These are phyloP conservation scores for Acanthiza pusilla DNA, from an alignment of 2,797 vertebrate species.

Conservation along the genomic window DNA sequence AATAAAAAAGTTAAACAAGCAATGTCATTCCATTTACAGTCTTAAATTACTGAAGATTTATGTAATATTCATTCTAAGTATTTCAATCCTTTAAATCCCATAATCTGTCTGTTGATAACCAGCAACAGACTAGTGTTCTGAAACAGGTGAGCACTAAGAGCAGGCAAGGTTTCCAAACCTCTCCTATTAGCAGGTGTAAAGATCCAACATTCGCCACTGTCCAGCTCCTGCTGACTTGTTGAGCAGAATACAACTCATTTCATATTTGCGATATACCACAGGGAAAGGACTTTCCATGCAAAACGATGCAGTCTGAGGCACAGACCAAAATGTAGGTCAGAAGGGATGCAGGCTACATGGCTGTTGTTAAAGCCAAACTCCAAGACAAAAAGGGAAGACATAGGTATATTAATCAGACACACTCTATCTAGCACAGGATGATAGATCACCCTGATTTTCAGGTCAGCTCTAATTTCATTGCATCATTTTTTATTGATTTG, in stretches of 20 bases:
- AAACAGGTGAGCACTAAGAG: not conserved
- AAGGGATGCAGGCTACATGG: not conserved
- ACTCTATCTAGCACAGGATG: not conserved
- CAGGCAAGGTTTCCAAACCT: not conserved
- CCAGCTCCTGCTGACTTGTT: not conserved
- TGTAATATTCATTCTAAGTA: not conserved
- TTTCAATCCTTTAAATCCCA: not conserved
- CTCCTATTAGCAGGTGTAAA: not conserved
- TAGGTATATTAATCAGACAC: not conserved
- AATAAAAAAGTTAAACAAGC: not conserved
- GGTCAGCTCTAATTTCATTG: not conserved
- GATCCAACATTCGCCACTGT: fast-evolving
- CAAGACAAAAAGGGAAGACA: not conserved
- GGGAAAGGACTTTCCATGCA: not conserved
- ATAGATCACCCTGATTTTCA: not conserved
- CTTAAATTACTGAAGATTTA: not conserved
- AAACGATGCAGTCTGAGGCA: not conserved
- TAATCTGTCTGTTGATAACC: not conserved
- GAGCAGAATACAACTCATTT: not conserved
- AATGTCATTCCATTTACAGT: not conserved
- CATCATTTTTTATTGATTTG: not conserved
- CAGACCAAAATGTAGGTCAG: not conserved
- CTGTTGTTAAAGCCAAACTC: not conserved
- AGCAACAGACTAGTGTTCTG: not conserved
- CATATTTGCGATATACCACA: not conserved